Evolutionary conservation across 2,888 invertebrate genomes (phyloP).

Genomic region (Andrena praecox): DNA sequence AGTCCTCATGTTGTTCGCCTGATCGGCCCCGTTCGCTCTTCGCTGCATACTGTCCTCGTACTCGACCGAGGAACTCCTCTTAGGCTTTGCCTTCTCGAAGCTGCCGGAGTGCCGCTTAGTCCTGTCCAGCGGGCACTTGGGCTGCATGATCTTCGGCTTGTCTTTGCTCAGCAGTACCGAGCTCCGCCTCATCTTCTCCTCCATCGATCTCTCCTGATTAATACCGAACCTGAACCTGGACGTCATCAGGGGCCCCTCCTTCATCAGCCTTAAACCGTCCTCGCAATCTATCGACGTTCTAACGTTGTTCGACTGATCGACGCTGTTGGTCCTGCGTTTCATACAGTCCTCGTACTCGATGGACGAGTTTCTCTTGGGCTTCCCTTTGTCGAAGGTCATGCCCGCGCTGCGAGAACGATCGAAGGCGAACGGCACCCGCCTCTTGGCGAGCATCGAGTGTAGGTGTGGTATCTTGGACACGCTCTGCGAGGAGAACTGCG

Average conservation of each 20-base stretch:
- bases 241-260: conserved; percentile 67
- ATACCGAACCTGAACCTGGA: conserved; percentile 67
- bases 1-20: conserved; percentile 62
- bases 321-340: conserved; percentile 70
- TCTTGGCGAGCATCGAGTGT: conserved; percentile 77
- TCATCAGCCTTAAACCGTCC: conserved; percentile 69
- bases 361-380: conserved; percentile 71
- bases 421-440: conserved; percentile 66
- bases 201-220: conserved; percentile 53
- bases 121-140: conserved; percentile 73
- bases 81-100: conserved; percentile 73
- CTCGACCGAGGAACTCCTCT: conserved; percentile 70
- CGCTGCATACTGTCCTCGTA: conserved; percentile 78
- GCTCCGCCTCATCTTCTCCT: conserved; percentile 75
- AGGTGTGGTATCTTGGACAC: conserved; percentile 81
- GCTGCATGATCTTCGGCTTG: conserved; percentile 67
- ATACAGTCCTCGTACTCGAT: conserved; percentile 78
- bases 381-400: conserved; percentile 71
- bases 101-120: conserved; percentile 77
- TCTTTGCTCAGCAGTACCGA: conserved; percentile 76
- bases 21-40: conserved; percentile 67
- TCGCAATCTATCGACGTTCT: conserved; percentile 78
- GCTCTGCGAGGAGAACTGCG: conserved; percentile 78
- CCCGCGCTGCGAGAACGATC: conserved; percentile 67
- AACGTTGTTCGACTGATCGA: conserved; percentile 65